phyloP scores from a whole-genome alignment of 1,140 invertebrate genomes.

The Drosophila prosaltans region DNA sequence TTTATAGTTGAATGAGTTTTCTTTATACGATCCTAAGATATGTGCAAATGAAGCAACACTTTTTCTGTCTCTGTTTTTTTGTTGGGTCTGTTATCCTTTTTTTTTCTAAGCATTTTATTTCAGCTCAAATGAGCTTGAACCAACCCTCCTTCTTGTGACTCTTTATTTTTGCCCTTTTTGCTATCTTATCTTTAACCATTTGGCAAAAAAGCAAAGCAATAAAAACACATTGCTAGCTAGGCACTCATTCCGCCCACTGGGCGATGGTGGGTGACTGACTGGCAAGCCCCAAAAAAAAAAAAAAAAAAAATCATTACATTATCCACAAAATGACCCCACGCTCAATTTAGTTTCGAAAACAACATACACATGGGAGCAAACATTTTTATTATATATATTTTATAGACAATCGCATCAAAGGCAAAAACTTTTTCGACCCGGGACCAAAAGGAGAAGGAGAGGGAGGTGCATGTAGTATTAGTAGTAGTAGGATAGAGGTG shows the following conservation, averaged over 20 bases:
- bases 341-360: conserved; percentile 55
- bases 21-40: no score
- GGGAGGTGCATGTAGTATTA: no score
- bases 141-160: not conserved
- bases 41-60: not conserved
- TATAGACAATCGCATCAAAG: conserved; percentile 45
- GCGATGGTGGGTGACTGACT: not conserved
- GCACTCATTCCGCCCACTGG: not conserved
- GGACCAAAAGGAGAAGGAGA: not conserved
- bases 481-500: not conserved
- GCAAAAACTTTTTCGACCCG: conserved; percentile 24
- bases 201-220: conserved; percentile 7
- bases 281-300: conserved; percentile 30
- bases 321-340: conserved; percentile 43
- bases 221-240: conserved; percentile 41
- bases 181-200: conserved; percentile 47
- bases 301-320: conserved; percentile 46
- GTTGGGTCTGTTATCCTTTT: not conserved
- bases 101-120: not conserved
- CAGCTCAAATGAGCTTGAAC: conserved; percentile 15
- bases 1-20: no score
- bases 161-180: conserved; percentile 10
- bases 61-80: not conserved
- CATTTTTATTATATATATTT: conserved; percentile 52
- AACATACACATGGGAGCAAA: conserved; percentile 38